Evolutionary conservation across 2,113 vertebrate species (phyloP).

Genomic region (Catharus fuscescens): DNA sequence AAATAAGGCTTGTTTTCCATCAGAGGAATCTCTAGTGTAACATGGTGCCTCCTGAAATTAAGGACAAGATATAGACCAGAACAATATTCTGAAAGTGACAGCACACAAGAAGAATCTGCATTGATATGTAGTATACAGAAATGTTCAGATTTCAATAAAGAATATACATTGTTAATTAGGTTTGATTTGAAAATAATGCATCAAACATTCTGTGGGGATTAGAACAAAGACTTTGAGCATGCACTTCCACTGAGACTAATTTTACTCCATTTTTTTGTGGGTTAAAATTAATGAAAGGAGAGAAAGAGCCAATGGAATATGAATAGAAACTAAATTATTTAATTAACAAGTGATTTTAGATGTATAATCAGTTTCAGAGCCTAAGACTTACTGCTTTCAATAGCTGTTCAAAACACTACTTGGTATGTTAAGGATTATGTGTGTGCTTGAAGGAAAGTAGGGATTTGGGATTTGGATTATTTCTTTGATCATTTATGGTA

Average conservation of each 20-base stretch:
- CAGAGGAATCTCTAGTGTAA: background rate
- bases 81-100: background rate
- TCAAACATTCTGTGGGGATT: background rate
- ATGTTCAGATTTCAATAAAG: background rate
- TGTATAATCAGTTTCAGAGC: constrained; percentile 25
- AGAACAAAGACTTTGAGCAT: background rate
- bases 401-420: background rate
- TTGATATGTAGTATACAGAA: background rate
- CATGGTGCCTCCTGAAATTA: background rate
- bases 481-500: background rate
- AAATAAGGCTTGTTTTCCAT: background rate
- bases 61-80: background rate
- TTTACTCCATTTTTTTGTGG: background rate
- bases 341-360: constrained; percentile 22
- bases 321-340: background rate
- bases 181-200: background rate
- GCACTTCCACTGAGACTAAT: background rate
- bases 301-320: background rate
- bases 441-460: background rate
- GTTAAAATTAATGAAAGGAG: background rate
- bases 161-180: constrained; percentile 4
- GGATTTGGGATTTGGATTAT: background rate
- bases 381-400: background rate
- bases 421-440: background rate
- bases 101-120: background rate